Evolutionary conservation across 2,797 vertebrate genomes (phyloP).

Genomic region (Semotilus atromaculatus): DNA sequence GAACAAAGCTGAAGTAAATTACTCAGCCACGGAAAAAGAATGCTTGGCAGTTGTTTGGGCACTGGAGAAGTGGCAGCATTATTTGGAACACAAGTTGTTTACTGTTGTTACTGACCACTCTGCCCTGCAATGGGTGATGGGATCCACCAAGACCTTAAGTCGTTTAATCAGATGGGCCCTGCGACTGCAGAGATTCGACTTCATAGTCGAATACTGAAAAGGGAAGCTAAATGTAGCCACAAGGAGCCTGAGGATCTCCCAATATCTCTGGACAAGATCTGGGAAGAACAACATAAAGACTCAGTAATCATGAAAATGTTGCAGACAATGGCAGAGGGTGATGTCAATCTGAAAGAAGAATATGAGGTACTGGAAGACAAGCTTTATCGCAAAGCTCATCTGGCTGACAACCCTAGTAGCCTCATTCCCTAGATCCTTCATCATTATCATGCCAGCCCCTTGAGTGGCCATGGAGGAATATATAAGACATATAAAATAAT

Average conservation of each 20-base stretch:
- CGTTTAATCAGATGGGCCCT: too few relatives aligned
- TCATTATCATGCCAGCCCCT: not conserved
- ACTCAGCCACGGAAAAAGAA: too few relatives aligned
- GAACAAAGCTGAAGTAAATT: too few relatives aligned
- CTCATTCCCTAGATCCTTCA: too few relatives aligned
- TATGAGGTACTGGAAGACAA: not conserved
- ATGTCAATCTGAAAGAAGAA: not conserved
- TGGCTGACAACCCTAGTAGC: too few relatives aligned
- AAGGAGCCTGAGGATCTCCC: not conserved
- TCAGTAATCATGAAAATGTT: not conserved
- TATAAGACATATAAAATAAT: not conserved
- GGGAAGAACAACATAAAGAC: conserved; percentile 21
- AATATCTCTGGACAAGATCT: not conserved
- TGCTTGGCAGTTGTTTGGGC: too few relatives aligned
- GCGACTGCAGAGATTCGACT: not conserved
- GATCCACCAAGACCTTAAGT: too few relatives aligned
- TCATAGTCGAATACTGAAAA: not conserved
- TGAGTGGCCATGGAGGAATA: not conserved
- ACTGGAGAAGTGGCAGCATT: too few relatives aligned
- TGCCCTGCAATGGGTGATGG: too few relatives aligned
- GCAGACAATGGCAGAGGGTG: not conserved
- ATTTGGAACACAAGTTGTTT: too few relatives aligned
- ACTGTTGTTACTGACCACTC: too few relatives aligned
- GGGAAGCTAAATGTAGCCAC: not conserved
- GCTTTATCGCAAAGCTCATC: not conserved